Base-by-base conservation (phyloP, 1,140 invertebrate species). In the Drosophila trapezifrons region DNA sequence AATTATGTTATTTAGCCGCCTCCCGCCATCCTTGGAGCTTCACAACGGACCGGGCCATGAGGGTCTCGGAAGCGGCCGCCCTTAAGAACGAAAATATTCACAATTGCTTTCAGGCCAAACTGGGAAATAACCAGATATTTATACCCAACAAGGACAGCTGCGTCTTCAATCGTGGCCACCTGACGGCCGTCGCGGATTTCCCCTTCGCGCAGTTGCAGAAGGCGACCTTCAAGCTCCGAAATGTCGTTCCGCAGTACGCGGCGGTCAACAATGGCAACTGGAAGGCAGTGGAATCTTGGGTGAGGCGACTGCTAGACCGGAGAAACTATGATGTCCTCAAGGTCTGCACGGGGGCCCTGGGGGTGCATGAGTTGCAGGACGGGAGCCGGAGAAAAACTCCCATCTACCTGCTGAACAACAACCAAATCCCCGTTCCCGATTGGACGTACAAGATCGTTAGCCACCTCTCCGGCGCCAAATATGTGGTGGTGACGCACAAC, bases 151-250 rank as follows among this genome's bases (percentile, higher is more conserved):
- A 15, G 2, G 13, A 9, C n/a, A 3, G 18, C 38, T 29, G 15
- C 47, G 32, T n/a, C 32, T 78, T 78, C n/a, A 55, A 82, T 57
- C 79, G 69, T 15, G 80, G 80, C 17, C 79, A 82, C 55, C 17
- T 82, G 7, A 55, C 69, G 0, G 43, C 79, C 2, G 58, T 43
- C 2, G 57, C 29, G 1, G 77, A 80, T 15, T 78, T 62, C 35
- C 22, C 70, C 18, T 65, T 82, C 22, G 8, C 40, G 6, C 15
- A 56, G 2, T n/a, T 60, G 10, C 38, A 64, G 37, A 64, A 37
- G 45, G 0, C 46, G 2, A 82, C 75, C 1, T 56, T 40, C n/a
- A 78, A 64, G 35, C 37, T 74, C 9, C 20, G 67, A 17, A 82
- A 82, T 42, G 25, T 63, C 0, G 35, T 82, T 20, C 56, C 79